Evolutionary conservation across 2,888 invertebrate species (phyloP), one percentile per base, ranked within the genome.

Genomic region (Masnerella sp.): DNA sequence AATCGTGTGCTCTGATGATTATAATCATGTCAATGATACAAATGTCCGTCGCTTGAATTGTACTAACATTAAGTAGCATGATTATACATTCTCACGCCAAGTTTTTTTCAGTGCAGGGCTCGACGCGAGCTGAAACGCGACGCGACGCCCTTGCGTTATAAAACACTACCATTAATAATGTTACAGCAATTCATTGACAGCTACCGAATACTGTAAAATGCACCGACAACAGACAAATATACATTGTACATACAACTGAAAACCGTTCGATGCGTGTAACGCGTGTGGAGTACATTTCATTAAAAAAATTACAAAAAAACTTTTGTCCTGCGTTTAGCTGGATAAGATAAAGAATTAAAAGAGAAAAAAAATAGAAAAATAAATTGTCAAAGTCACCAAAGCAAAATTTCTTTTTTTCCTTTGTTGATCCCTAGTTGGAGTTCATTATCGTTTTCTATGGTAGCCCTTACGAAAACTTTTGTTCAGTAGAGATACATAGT

Each of bases 171-270:
- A 71, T 64, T 70, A 47, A 43, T 51, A 64, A 71, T 43, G 58
- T 49, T 56, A 54, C 12, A 61, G 25, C 25, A 43, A 68, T 69
- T 56, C 51, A 58, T 34, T 40, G 47, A 56, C 47, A 43, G 73
- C 52, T 61, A 69, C 12, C 51, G 59, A 45, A 42, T 65, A 68
- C 43, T 67, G 69, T 70, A 72, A 69, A 70, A 74, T 74, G 74
- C 74, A 77, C 72, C 75, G 69, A 77, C 75, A 79, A 76, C 79
- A 79, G 69, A 80, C 20, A 56, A 36, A 32, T 40, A 54, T 49
- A 62, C 69, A 83, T 78, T 81, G 80, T 78, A 79, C 76, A 79
- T 77, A 80, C 74, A 77, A 71, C 30, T 25, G 61, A 65, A n/a
- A 70, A 61, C 70, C 72, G 68, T 77, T 77, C 72, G 47, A 69